Evolutionary conservation across 2,888 invertebrate species (phyloP), one percentile per base, ranked within the genome.

Genomic region (Acleris cristana): DNA sequence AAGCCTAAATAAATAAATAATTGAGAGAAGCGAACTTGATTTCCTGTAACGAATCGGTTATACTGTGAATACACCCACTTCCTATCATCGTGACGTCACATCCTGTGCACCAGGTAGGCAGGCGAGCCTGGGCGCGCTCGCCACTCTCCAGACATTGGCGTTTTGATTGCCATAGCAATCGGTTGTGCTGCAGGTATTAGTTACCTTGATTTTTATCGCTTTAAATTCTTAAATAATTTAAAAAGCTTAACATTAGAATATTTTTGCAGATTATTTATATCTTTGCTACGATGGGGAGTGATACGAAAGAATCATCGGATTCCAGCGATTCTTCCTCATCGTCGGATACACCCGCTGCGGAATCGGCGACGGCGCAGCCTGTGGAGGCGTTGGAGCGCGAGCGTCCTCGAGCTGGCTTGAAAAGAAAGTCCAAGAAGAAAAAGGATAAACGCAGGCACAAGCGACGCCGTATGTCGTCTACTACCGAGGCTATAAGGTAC

Each of bases 11-110:
- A 52, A 52, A 52, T 52, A 52, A 54, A 54, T 23, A 54, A 21
- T 54, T 54, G 54, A 54, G 54, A 54, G 54, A 21, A 54, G 54
- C 30, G 30, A 26, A 54, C 54, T 54, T 54, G 21, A 54, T 30
- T 54, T 54, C 54, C 54, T 19, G 54, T 54, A 54, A 30, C 54
- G 54, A 26, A 54, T 54, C 54, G 30, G 54, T 54, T 54, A 21
- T 26, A 54, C 16, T 23, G 18, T n/a, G 54, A 21, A 21, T 54
- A 21, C 54, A 21, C 54, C 44, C 44, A 44, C 44, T 44, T 14
- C 44, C 16, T 21, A 3, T 44, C 14, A 44, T 44, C 44, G 6
- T 6, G 26, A 26, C 26, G 26, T 26, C 26, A 26, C 26, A 26
- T 26, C 26, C 26, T 26, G 26, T 26, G 6, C n/a, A n/a, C n/a